Conservation (phyloP, 2,797 vertebrate species). For the Crocodylus rhombifer region DNA sequence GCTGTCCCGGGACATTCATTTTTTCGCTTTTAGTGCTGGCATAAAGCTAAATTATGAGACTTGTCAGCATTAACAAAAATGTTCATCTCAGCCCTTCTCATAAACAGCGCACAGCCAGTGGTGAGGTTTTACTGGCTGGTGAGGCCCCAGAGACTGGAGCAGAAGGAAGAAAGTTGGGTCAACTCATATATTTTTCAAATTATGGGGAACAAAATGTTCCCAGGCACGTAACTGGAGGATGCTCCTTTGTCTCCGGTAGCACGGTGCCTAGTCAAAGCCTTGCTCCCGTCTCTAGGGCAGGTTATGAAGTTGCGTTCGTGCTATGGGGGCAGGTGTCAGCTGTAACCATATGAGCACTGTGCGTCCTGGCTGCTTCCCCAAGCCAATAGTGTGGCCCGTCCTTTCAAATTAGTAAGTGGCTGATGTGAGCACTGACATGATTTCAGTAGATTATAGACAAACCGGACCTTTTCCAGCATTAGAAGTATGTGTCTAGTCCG, state of each 20-base stretch:
- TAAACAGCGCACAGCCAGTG: fast-evolving
- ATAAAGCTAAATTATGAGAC: constrained; percentile 29
- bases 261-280: no score
- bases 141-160: background rate
- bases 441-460: background rate
- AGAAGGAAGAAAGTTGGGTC: fast-evolving
- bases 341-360: background rate
- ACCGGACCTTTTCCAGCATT: background rate
- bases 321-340: background rate
- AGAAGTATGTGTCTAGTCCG: background rate
- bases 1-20: constrained; percentile 44
- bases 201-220: background rate
- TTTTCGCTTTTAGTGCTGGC: constrained; percentile 30
- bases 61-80: constrained; percentile 34
- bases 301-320: background rate
- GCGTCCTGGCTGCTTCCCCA: background rate
- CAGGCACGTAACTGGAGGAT: background rate
- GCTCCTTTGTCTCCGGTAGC: background rate
- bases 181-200: background rate
- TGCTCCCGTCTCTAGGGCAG: background rate
- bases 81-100: fast-evolving
- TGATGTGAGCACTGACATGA: background rate
- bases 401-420: background rate
- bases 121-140: background rate
- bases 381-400: background rate